Evolutionary conservation across 2,113 vertebrate species (phyloP), one percentile per base, ranked within the genome.

Genomic region (Eolophus roseicapilla): DNA sequence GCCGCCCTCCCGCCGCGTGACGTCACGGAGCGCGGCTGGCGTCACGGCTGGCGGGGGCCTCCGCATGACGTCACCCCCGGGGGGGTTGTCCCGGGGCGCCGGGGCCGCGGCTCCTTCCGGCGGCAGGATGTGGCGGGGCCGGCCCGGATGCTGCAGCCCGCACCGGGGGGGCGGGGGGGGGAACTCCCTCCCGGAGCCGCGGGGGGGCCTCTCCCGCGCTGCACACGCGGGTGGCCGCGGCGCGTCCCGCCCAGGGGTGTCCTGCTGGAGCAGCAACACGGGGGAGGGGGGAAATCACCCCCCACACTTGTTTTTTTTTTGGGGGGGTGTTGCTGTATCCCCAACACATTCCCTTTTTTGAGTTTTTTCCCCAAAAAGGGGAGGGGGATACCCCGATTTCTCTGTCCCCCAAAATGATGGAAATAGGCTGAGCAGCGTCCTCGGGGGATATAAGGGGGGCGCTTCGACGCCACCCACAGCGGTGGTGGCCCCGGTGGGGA

Each of bases 121-220:
- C 84, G 92, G 78, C 86, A 91, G 92, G 89, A 92, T 93, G 91
- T 89, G 77, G 84, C 82, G 93, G 90, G 79, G 89, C 60, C 69
- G 89, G 82, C 89, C 82, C 80, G 68, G 44, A 90, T 91, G 83
- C 97, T 96, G 97, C 97, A 96, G 95, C 92, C 76, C 74, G 88
- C 95, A 94, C 97, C 95, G 86, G 86, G 96, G 28, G 52, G 52
- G 96, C 97, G 94, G 86, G 86, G 96, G 28, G 52, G 52, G 96
- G 96, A 95, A 96, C 95, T 97, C 96, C 46, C 77, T 67, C 39
- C 87, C 64, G 39, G 79, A 77, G 82, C 77, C 49, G 28, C 50
- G n/a, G 65, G 7, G 35, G 64, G n/a, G 43, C 9, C 29, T 55
- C 7, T 31, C 53, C 31, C 18, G 53, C 53, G 31, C 53, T 55